Percentiles rank a stretch among this genome's conserved stretches.
Conservation (phyloP, 2,113 vertebrate genomes). For the Bothrops jararaca region DNA sequence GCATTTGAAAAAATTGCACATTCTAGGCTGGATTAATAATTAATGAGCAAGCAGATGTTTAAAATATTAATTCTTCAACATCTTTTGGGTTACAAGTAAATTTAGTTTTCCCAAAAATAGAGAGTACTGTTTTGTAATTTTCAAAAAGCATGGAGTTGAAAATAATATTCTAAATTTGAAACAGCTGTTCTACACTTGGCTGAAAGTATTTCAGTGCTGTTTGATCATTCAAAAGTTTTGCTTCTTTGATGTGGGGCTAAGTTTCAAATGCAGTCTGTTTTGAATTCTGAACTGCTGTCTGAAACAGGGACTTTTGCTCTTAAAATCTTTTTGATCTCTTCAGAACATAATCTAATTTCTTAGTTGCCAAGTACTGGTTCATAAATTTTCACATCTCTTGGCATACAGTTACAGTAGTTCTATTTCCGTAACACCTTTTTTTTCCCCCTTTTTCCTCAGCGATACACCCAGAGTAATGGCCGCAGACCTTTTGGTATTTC, state of each 20-base stretch:
- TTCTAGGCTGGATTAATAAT: not conserved
- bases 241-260: not conserved
- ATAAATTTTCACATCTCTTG: not conserved
- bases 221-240: not conserved
- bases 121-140: not conserved
- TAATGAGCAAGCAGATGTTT: not conserved
- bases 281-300: not conserved
- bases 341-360: not conserved
- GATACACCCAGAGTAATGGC: constrained; percentile 86
- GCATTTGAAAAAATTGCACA: not conserved
- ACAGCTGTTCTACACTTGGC: not conserved
- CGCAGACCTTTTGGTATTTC: constrained; percentile 87
- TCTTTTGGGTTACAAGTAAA: not conserved
- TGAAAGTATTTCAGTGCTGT: not conserved
- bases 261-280: not conserved
- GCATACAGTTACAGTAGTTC: not conserved
- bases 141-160: not conserved
- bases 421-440: not conserved
- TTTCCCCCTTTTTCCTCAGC: constrained; percentile 56
- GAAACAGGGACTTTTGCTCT: not conserved
- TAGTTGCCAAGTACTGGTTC: not conserved
- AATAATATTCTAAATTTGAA: not conserved
- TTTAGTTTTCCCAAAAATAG: not conserved
- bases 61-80: not conserved
- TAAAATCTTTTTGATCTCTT: not conserved